Conservation (phyloP, 2,113 vertebrate genomes). For the Seriola quinqueradiata region DNA sequence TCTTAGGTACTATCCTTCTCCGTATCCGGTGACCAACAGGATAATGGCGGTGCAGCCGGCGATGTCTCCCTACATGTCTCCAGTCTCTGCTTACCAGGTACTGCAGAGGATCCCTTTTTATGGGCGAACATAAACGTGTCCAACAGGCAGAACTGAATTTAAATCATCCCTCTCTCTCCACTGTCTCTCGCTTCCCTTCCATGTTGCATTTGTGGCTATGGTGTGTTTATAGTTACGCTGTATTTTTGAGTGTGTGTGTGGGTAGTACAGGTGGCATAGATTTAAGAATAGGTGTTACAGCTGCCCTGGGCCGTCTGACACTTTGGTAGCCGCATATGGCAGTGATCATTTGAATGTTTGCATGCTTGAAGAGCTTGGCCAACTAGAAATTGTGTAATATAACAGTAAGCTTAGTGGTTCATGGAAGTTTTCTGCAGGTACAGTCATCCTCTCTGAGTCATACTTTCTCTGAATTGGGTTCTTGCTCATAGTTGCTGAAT, state of each 20-base stretch:
- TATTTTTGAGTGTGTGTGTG: slow-evolving; percentile 42
- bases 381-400: background rate
- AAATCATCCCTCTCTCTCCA: background rate
- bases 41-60: slow-evolving; percentile 94
- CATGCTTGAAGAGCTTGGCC: background rate
- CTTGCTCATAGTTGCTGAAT: slow-evolving; percentile 3
- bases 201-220: slow-evolving; percentile 5
- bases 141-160: background rate
- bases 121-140: background rate
- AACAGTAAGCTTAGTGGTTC: background rate
- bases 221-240: background rate
- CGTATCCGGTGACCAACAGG: slow-evolving; percentile 96
- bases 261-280: slow-evolving; percentile 24
- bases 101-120: slow-evolving; percentile 19
- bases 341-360: background rate
- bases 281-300: slow-evolving; percentile 17
- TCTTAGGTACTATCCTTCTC: slow-evolving; percentile 93
- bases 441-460: slow-evolving; percentile 40
- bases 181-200: background rate
- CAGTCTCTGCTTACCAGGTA: slow-evolving; percentile 97
- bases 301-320: slow-evolving; percentile 6
- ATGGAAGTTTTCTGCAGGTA: background rate
- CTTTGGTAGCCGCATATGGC: background rate
- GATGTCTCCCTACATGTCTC: slow-evolving; percentile 95
- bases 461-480: background rate